Conservation (phyloP, 1,140 invertebrate species). For the Drosophila sturtevanti region DNA sequence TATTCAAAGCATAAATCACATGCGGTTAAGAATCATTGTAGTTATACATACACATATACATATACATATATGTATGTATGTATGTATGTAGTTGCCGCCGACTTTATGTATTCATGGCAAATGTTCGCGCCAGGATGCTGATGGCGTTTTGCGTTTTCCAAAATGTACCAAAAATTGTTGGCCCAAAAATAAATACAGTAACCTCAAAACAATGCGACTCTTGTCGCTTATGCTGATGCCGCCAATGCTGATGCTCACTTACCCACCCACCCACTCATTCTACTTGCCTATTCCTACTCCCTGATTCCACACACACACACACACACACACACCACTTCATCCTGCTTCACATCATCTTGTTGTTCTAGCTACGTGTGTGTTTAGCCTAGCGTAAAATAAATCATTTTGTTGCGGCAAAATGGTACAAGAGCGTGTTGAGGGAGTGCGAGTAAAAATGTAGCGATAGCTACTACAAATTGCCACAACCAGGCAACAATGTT, state of each 20-base stretch:
- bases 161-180: constrained; percentile 58
- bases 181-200: constrained; percentile 64
- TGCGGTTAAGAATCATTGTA: constrained; percentile 36
- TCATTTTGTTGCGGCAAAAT: constrained; percentile 67
- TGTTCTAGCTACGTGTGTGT: constrained; percentile 60
- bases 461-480: constrained; percentile 50
- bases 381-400: constrained; percentile 77
- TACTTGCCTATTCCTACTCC: too few species aligned
- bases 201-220: constrained; percentile 70
- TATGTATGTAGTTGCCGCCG: constrained; percentile 36
- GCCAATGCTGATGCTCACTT: constrained; percentile 17
- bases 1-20: constrained; percentile 74
- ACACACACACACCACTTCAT: background rate
- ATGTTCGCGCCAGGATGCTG: constrained; percentile 45
- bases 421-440: background rate
- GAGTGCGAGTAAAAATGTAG: constrained; percentile 29
- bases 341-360: constrained; percentile 22
- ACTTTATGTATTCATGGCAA: constrained; percentile 77
- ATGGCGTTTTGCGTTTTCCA: constrained; percentile 50
- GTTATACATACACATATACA: background rate
- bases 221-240: constrained; percentile 52
- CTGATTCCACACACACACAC: background rate
- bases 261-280: background rate
- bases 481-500: constrained; percentile 3
- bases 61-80: too few species aligned